Percentiles rank a stretch among this genome's conserved stretches.
phyloP scores from a whole-genome alignment of 2,113 vertebrate genomes.

The Nyctereutes procyonoides region DNA sequence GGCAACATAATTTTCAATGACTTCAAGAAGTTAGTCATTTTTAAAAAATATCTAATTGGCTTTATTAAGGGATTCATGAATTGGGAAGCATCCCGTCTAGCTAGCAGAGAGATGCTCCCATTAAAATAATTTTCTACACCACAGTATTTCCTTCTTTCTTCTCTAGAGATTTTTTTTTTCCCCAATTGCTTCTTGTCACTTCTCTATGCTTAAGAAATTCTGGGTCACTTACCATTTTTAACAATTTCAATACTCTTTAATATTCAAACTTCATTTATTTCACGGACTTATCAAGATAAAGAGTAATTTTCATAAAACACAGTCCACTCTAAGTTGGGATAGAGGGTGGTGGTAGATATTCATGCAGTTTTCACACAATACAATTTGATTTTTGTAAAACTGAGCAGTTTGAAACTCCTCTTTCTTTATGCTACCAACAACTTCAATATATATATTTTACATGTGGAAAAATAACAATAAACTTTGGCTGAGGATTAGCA shows the following conservation, averaged over 20 bases:
- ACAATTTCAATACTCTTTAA: background rate
- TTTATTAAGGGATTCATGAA: background rate
- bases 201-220: background rate
- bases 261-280: background rate
- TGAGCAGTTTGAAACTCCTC: background rate
- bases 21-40: slow-evolving; percentile 16
- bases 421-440: background rate
- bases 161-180: background rate
- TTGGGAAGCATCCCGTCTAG: background rate
- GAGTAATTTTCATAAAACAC: background rate
- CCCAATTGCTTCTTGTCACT: background rate
- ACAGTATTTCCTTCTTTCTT: slow-evolving; percentile 26
- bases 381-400: background rate
- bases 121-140: background rate
- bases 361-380: background rate
- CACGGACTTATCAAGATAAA: background rate
- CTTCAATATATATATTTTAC: background rate
- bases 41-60: background rate
- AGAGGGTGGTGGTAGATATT: background rate
- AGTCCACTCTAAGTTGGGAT: background rate
- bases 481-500: background rate
- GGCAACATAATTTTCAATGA: background rate
- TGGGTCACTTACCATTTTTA: background rate
- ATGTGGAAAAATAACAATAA: background rate
- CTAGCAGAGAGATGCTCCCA: background rate